Base-by-base conservation (phyloP, 1,140 invertebrate species). In the Agrypnia vestita region DNA sequence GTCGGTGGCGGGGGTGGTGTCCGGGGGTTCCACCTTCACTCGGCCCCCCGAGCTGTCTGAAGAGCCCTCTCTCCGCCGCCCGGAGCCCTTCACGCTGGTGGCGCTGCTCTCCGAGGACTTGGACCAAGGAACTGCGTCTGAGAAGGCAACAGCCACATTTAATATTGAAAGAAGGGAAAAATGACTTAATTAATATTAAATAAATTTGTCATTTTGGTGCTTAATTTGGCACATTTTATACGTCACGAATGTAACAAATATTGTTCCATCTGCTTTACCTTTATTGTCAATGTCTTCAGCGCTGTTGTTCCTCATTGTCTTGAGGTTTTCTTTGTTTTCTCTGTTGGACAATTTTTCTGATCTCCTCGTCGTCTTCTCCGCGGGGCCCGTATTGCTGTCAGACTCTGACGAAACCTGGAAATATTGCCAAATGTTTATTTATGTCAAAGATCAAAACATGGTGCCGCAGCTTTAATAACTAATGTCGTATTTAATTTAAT, bases 271-370 rank as follows among this genome's bases (percentile, higher is more conserved):
- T 62, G 10, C 53, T 12, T 81, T 83, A 89, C 86, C 87, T 86
- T 88, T 89, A 43, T 72, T 61, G 21, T 83, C 82, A 3, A 73
- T 64, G 35, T 80, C 84, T 19, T 89, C 88, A 11, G 84, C 85
- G 47, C 86, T 87, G 81, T 89, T 89, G 80, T 89, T 88, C 75
- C 89, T 87, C 9, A 86, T 86, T 53, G 87, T 86, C 74, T 89
- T 89, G 81, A 88, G 85, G 69, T 88, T 87, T 76, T 89, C 89
- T 81, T 88, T 87, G 83, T 88, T 85, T 4, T 81, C 82, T 59
- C 77, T 69, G 55, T 43, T 75, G 25, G 59, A 61, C 13, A 69
- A 43, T 44, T 83, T 80, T 7, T 80, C 77, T 44, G 74, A 67
- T 46, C 56, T 53, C 25, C 81, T n/a, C 15, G n/a, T 76, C 13